Percentiles rank a stretch among this genome's conserved stretches.
phyloP scores from a whole-genome alignment of 2,113 vertebrate genomes.

The Micronycteris hirsuta region DNA sequence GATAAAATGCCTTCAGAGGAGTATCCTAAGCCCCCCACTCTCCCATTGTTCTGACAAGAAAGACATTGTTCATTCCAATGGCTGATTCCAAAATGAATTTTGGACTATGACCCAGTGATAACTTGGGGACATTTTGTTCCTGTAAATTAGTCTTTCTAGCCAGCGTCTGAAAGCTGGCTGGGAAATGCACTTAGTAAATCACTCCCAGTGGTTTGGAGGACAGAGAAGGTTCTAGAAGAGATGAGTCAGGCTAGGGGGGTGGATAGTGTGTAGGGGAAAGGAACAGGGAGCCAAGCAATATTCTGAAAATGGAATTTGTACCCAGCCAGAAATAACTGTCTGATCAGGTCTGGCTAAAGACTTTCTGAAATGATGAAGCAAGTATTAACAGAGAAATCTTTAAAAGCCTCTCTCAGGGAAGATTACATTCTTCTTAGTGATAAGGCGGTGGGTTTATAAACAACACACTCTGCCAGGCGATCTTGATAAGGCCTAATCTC shows the following conservation, averaged over 20 bases:
- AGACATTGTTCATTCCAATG: background rate
- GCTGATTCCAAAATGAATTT: constrained; percentile 37
- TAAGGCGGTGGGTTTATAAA: constrained; percentile 10
- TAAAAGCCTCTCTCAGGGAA: background rate
- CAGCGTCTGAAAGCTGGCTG: constrained; percentile 41
- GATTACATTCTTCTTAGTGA: background rate
- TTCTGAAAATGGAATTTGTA: constrained; percentile 49
- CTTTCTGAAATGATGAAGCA: constrained; percentile 39
- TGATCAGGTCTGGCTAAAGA: background rate
- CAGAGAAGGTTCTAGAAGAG: constrained; percentile 64
- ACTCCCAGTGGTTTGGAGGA: constrained; percentile 50
- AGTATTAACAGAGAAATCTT: constrained; percentile 24
- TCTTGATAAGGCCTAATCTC: constrained; percentile 15
- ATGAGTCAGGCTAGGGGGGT: constrained; percentile 52
- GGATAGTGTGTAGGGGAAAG: background rate
- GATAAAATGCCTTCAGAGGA: background rate
- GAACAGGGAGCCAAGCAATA: constrained; percentile 46
- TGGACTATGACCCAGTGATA: constrained; percentile 50
- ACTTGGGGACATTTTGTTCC: constrained; percentile 54
- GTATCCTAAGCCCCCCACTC: background rate
- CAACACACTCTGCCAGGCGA: background rate
- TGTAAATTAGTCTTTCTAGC: constrained; percentile 62
- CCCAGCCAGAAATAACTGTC: constrained; percentile 44
- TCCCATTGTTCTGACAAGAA: background rate
- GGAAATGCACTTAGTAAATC: constrained; percentile 65